phyloP scores from a whole-genome alignment of 2,888 invertebrate species.

The Osmoderma eremita region DNA sequence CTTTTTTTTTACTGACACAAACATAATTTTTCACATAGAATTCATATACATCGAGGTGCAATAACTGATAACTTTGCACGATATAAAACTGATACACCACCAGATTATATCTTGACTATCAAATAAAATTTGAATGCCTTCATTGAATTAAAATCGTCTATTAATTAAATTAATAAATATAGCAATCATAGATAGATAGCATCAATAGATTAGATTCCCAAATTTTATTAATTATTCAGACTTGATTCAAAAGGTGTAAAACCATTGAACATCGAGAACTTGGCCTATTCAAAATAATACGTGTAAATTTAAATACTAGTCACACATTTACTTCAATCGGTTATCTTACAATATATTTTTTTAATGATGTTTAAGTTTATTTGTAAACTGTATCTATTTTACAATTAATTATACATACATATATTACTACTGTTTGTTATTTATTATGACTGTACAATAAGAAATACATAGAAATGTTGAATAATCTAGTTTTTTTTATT shows the following conservation, averaged over 20 bases:
- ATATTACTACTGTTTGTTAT: constrained; percentile 34
- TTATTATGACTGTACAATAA: constrained; percentile 31
- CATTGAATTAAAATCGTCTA: too few species aligned
- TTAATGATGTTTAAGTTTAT: constrained; percentile 13
- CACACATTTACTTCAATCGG: constrained; percentile 26
- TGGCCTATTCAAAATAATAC: constrained; percentile 4
- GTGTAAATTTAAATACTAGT: constrained; percentile 19
- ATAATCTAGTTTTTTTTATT: neutral
- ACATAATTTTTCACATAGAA: too few species aligned
- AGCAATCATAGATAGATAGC: too few species aligned
- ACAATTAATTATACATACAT: constrained; percentile 13
- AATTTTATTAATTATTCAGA: neutral
- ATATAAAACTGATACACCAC: too few species aligned
- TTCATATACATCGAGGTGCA: too few species aligned
- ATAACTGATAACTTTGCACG: too few species aligned
- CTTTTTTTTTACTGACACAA: too few species aligned
- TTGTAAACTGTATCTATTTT: constrained; percentile 21
- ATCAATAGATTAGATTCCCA: too few species aligned
- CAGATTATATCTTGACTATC: too few species aligned
- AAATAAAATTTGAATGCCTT: too few species aligned
- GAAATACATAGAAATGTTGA: constrained; percentile 22
- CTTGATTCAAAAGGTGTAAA: neutral
- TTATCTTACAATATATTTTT: constrained; percentile 25
- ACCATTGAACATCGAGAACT: constrained; percentile 11
- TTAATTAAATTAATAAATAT: too few species aligned